Percentiles rank a stretch among this genome's conserved stretches.
Conservation (phyloP, 2,797 vertebrate genomes). For the Catharus ustulatus region DNA sequence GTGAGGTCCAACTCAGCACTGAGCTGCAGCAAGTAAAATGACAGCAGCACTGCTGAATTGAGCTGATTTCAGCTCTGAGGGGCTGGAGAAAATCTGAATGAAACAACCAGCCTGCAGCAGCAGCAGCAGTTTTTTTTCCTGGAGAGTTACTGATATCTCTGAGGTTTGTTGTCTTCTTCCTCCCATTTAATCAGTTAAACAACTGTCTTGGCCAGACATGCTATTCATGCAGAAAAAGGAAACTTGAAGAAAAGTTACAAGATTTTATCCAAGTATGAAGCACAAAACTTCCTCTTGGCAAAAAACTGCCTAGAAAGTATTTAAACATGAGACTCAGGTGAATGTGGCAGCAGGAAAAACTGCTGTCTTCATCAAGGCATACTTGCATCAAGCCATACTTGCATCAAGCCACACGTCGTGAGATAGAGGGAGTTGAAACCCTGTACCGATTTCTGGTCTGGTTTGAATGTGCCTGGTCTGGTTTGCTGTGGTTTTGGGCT, state of each 20-base stretch:
- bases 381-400: background rate
- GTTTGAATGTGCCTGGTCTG: background rate
- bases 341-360: background rate
- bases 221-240: background rate
- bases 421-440: background rate
- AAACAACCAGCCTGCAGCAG: background rate
- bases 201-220: background rate
- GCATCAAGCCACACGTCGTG: background rate
- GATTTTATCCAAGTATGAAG: background rate
- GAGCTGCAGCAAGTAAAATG: background rate
- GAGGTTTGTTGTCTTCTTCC: background rate
- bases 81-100: background rate
- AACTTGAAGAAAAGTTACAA: background rate
- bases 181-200: background rate
- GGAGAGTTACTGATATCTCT: background rate
- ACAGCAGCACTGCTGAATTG: background rate
- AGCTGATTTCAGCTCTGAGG: background rate
- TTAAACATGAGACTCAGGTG: background rate
- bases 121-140: background rate
- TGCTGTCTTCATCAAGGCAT: background rate
- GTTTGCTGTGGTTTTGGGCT: background rate
- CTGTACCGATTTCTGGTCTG: background rate
- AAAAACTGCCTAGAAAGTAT: background rate
- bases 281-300: background rate
- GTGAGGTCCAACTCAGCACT: background rate